Evolutionary conservation across 2,113 vertebrate species (phyloP).

Genomic region (Amblyornis subalaris): DNA sequence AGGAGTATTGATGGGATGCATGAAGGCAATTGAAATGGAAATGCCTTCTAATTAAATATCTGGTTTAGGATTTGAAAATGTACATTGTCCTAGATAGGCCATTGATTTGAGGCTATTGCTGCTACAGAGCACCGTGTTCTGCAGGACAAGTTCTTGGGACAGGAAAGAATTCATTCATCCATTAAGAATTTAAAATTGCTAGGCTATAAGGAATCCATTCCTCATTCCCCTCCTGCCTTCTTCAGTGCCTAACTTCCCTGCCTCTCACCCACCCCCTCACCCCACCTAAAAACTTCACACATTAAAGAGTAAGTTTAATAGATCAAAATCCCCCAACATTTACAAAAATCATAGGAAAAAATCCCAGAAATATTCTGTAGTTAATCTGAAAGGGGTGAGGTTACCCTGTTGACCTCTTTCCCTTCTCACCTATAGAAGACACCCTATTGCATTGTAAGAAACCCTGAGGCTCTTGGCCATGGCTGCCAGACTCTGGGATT

Average conservation of each 20-base stretch:
- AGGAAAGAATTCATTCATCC: background rate
- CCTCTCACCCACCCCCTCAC: background rate
- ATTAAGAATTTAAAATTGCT: background rate
- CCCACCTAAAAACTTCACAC: background rate
- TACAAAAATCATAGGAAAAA: background rate
- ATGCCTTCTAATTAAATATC: slow-evolving; percentile 1
- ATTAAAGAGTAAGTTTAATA: background rate
- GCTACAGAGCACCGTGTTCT: background rate
- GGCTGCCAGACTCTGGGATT: background rate
- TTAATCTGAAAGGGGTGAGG: background rate
- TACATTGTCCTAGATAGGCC: background rate
- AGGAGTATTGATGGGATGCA: background rate
- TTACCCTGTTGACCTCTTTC: background rate
- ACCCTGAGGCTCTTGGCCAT: background rate
- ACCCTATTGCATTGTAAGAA: background rate
- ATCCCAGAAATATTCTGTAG: background rate
- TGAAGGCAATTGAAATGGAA: background rate
- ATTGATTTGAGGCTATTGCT: background rate
- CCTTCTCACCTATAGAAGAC: background rate
- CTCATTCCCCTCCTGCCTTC: background rate
- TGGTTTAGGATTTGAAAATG: background rate
- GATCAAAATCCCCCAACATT: background rate
- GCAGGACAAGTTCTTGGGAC: background rate
- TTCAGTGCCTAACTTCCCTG: background rate
- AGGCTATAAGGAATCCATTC: background rate